Evolutionary conservation across 2,113 vertebrate species (phyloP).

Genomic region (Leuciscus idus): DNA sequence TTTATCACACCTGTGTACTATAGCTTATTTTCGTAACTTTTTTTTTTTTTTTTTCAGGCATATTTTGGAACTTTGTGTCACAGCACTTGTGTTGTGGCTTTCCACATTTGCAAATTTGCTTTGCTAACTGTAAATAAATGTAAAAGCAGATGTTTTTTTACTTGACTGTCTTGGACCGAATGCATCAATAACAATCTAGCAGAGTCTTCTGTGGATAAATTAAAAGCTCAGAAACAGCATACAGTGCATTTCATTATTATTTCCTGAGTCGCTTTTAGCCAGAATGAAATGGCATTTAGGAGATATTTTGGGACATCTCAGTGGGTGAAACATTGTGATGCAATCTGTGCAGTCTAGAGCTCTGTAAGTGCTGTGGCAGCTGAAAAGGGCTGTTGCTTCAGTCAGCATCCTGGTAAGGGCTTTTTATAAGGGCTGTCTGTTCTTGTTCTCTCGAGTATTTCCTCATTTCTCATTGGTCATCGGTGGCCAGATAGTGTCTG

Average conservation of each 20-base stretch:
- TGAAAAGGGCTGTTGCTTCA: slow-evolving; percentile 46
- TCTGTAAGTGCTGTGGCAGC: slow-evolving; percentile 47
- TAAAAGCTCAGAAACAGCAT: background rate
- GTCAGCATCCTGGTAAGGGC: slow-evolving; percentile 45
- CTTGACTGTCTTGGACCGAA: background rate
- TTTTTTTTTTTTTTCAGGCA: background rate
- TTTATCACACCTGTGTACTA: background rate
- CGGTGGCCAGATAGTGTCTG: slow-evolving; percentile 3
- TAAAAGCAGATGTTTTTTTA: background rate
- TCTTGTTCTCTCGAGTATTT: slow-evolving; percentile 29
- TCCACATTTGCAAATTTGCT: background rate
- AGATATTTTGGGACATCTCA: slow-evolving; percentile 41
- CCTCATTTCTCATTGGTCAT: slow-evolving; percentile 37
- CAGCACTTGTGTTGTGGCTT: background rate
- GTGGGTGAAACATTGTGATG: slow-evolving; percentile 34
- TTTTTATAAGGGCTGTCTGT: slow-evolving; percentile 23
- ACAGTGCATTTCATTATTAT: slow-evolving; percentile 24
- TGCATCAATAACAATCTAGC: slow-evolving; percentile 8
- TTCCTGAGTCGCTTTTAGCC: slow-evolving; percentile 21
- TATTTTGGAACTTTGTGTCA: background rate
- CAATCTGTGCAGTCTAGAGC: slow-evolving; percentile 43
- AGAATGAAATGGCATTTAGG: slow-evolving; percentile 23
- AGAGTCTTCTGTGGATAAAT: background rate
- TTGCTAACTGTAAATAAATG: background rate
- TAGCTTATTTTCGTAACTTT: background rate